These are phyloP conservation scores for Cheilosia grossa DNA, from an alignment of 2,888 invertebrate species.

Conservation along the genomic window DNA sequence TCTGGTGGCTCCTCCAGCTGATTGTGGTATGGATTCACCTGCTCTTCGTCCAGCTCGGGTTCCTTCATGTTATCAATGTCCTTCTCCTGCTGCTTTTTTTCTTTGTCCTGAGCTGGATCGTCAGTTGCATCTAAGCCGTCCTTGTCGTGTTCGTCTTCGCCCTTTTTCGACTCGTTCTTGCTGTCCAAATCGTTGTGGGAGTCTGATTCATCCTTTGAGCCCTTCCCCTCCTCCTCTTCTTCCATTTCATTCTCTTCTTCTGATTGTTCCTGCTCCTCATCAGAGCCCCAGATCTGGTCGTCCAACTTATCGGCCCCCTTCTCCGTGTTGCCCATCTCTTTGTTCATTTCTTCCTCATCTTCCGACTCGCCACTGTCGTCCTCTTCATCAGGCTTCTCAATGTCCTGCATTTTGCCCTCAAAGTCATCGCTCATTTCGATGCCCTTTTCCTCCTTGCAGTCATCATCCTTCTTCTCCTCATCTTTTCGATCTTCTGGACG, in stretches of 20 bases:
- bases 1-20: constrained; percentile 90
- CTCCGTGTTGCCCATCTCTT: constrained; percentile 98
- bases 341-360: constrained; percentile 92
- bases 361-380: constrained; percentile 86
- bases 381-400: constrained; percentile 87
- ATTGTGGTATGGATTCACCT: constrained; percentile 91
- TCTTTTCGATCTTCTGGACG: constrained; percentile 87
- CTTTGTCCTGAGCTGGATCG: constrained; percentile 79
- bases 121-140: constrained; percentile 82
- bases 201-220: constrained; percentile 90
- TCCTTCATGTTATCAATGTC: constrained; percentile 94
- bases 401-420: constrained; percentile 87
- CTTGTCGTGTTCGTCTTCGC: constrained; percentile 85
- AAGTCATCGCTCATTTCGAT: constrained; percentile 99
- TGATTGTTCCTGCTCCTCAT: constrained; percentile 91
- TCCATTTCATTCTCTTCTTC: constrained; percentile 85
- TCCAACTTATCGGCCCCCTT: constrained; percentile 92
- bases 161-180: constrained; percentile 85
- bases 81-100: constrained; percentile 84
- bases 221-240: constrained; percentile 87
- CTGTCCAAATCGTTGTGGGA: constrained; percentile 82
- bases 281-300: constrained; percentile 93
- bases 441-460: constrained; percentile 94
- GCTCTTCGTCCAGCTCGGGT: constrained; percentile 90
- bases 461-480: constrained; percentile 89